Evolutionary conservation across 2,888 invertebrate genomes (phyloP), one percentile per base, ranked within the genome.

Genomic region (Strigamia maritima): DNA sequence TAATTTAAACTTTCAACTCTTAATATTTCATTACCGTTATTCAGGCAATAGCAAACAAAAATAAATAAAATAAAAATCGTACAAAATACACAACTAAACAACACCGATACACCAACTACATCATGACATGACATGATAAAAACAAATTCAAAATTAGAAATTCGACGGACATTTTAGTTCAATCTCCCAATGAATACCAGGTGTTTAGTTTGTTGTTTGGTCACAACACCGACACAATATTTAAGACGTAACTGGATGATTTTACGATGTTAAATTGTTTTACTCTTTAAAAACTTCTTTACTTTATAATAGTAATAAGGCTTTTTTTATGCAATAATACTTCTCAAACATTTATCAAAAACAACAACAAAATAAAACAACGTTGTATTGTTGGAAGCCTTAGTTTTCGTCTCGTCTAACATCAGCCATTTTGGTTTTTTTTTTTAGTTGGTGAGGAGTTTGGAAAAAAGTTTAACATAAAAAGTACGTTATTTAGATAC

Each of bases 331-430:
- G 44, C 60, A 65, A 65, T 19, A 65, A 65, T 65, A 65, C 60
- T 65, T 24, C 12, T 65, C 60, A 65, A 65, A 65, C 60, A 65
- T 65, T 65, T 65, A 65, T 65, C 60, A 65, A 65, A 65, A 65
- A 65, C 19, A 65, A 65, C 60, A 65, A 65, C 19, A 65, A 65
- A 65, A 24, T 65, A 24, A 65, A 65, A 65, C 60, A 65, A 65
- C 24, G 19, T 65, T 65, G 60, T 65, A 19, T 65, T 65, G 60
- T 65, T 65, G 60, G 60, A 65, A 65, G 60, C 60, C 60, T 65
- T 24, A 24, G 60, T 65, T 65, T 65, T 65, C 44, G 60, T 65
- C 60, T 24, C 24, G 22, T 24, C 60, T 65, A 24, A 24, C 60
- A 65, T 12, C 60, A n/a, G 60, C 60, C 60, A 24, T 65, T 12